Conservation (phyloP, 2,797 vertebrate species). For the Enteromius viviparus region DNA sequence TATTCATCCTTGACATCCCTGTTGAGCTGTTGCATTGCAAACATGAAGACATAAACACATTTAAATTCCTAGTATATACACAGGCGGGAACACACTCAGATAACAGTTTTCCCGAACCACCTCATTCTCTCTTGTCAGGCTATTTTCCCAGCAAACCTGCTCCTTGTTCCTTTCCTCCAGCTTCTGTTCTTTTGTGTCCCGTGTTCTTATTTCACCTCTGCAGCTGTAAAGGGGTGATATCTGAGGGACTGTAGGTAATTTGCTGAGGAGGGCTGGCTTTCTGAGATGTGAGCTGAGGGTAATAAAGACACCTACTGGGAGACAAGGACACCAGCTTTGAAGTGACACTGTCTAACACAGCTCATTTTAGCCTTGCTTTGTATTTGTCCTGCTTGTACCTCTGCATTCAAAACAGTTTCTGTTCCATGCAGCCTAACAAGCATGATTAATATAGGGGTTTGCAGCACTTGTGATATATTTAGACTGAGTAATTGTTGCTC, state of each 20-base stretch:
- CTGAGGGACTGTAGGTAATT: conserved; percentile 53
- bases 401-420: conserved; percentile 1
- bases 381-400: conserved; percentile 26
- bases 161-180: conserved; percentile 30
- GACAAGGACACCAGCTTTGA: conserved; percentile 37
- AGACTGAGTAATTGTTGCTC: conserved; percentile 16
- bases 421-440: neutral
- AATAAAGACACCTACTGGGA: conserved; percentile 34
- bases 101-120: conserved; percentile 18
- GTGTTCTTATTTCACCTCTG: conserved; percentile 24
- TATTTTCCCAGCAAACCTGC: conserved; percentile 28
- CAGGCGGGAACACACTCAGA: neutral
- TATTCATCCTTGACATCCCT: neutral
- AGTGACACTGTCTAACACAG: conserved; percentile 28
- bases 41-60: neutral
- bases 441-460: conserved; percentile 18
- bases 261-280: conserved; percentile 50
- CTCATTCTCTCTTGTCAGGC: conserved; percentile 1
- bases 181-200: conserved; percentile 26
- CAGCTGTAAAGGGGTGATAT: conserved; percentile 24
- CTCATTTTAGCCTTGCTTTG: conserved; percentile 31
- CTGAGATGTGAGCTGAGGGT: conserved; percentile 48
- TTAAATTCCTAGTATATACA: conserved; percentile 24
- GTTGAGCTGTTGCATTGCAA: neutral
- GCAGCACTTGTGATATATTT: conserved; percentile 8